These are phyloP conservation scores for Regulus satrapa DNA, from an alignment of 2,113 vertebrate genomes.

Conservation along the genomic window DNA sequence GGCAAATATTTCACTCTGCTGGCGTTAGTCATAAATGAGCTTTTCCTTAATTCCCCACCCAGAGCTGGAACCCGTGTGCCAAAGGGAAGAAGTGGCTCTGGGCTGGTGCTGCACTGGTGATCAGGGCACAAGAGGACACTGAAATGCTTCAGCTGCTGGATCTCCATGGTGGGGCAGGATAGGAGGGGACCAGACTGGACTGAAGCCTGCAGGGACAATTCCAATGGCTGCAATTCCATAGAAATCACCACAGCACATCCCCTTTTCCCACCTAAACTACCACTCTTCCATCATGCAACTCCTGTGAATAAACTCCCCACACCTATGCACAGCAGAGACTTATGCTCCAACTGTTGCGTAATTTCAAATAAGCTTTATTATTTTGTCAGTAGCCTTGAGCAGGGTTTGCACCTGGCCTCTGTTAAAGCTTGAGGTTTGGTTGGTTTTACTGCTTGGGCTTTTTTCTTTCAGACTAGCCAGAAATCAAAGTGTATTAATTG, in stretches of 20 bases:
- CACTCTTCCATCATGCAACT: neutral
- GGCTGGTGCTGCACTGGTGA: neutral
- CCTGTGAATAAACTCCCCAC: neutral
- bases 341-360: neutral
- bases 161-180: neutral
- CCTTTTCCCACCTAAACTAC: fast-evolving
- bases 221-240: fast-evolving
- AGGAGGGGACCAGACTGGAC: neutral
- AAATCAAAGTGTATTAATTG: neutral
- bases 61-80: neutral
- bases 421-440: neutral
- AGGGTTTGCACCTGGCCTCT: neutral
- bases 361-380: neutral
- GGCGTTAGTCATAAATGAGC: neutral
- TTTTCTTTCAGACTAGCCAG: neutral
- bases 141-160: neutral
- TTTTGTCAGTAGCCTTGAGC: neutral
- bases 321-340: neutral
- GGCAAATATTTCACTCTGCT: neutral
- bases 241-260: neutral
- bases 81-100: neutral
- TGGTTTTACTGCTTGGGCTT: neutral
- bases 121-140: neutral
- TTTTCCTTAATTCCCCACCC: neutral
- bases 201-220: neutral